phyloP scores from a whole-genome alignment of 1,140 invertebrate genomes.

The Pseudoatta argentina region DNA sequence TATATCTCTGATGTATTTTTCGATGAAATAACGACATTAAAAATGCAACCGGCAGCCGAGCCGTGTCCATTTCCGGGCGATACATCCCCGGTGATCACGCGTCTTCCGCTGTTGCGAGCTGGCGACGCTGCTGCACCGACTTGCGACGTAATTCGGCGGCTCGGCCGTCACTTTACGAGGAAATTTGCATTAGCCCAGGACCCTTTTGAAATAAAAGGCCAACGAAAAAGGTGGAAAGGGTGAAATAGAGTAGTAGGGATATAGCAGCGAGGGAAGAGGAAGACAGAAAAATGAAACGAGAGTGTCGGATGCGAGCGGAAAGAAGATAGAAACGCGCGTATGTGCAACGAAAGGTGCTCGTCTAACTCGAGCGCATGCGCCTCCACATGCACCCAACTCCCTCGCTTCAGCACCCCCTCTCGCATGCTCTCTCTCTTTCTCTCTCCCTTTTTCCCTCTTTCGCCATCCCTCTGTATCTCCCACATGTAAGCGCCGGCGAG shows the following conservation, averaged over 20 bases:
- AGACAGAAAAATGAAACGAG: conserved; percentile 25
- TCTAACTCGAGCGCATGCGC: conserved; percentile 78
- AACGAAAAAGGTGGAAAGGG: conserved; percentile 75
- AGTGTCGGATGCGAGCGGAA: conserved; percentile 39
- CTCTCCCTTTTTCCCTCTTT: conserved; percentile 66
- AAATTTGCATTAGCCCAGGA: conserved; percentile 79
- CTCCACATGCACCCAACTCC: conserved; percentile 49
- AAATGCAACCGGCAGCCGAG: conserved; percentile 54
- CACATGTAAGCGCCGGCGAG: conserved; percentile 80
- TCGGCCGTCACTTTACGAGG: conserved; percentile 76
- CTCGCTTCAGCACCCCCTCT: conserved; percentile 14
- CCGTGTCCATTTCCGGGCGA: conserved; percentile 64
- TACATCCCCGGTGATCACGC: conserved; percentile 32
- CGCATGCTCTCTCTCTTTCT: conserved; percentile 17
- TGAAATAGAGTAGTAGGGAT: conserved; percentile 59
- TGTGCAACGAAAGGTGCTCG: conserved; percentile 62
- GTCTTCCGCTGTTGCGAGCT: conserved; percentile 50
- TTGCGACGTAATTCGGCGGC: conserved; percentile 72
- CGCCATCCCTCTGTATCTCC: conserved; percentile 75
- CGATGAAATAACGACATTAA: conserved; percentile 50
- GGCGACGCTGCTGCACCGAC: conserved; percentile 47
- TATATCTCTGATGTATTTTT: conserved; percentile 45
- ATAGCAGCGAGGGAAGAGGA: conserved; percentile 15
- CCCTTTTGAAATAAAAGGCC: conserved; percentile 80
- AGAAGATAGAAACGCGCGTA: conserved; percentile 48